Evolutionary conservation across 2,113 vertebrate genomes (phyloP).

Genomic region (Entomyzon cyanotis): DNA sequence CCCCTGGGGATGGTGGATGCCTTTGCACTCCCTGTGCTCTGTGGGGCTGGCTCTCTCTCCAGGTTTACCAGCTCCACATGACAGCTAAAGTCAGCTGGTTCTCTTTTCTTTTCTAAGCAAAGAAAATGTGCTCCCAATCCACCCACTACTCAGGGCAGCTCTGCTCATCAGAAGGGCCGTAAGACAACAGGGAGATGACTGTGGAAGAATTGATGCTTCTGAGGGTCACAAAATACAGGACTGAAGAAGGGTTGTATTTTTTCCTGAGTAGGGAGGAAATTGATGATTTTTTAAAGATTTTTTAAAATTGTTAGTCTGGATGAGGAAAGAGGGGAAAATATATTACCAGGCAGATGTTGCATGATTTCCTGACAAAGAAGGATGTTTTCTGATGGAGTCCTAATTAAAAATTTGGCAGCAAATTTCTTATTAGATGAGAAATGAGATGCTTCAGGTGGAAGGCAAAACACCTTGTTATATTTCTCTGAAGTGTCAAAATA

Average conservation of each 20-base stretch:
- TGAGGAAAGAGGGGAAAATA: background rate
- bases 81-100: background rate
- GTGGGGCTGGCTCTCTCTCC: background rate
- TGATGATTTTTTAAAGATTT: background rate
- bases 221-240: background rate
- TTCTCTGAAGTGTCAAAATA: constrained; percentile 21
- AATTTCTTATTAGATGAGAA: constrained; percentile 36
- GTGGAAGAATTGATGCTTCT: background rate
- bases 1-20: background rate
- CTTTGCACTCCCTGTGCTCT: background rate
- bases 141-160: background rate
- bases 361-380: constrained; percentile 3
- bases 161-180: background rate
- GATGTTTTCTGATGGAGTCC: background rate
- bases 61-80: background rate
- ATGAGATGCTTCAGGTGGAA: constrained; percentile 18
- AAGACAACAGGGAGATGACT: background rate
- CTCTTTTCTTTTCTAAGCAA: background rate
- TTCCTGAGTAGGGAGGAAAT: background rate
- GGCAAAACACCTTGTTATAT: constrained; percentile 25
- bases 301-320: background rate
- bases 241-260: background rate
- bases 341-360: background rate
- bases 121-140: background rate
- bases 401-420: constrained; percentile 29